A percentile compares a stretch with the other conserved stretches of the same genome.
phyloP scores from a whole-genome alignment of 37 sponge, comb jelly and placozoan genomes.

The Bolinopsis microptera region DNA sequence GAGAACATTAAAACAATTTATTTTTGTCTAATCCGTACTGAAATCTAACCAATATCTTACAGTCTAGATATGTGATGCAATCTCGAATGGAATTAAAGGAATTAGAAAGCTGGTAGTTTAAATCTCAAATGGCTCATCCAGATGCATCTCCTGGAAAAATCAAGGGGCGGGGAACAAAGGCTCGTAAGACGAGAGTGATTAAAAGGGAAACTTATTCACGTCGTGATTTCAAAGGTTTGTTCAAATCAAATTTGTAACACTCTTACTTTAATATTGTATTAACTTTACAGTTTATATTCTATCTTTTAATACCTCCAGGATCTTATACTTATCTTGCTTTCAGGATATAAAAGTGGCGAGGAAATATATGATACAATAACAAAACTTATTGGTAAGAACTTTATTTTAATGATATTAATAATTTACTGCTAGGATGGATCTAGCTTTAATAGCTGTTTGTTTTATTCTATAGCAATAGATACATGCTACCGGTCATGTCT shows the following conservation, averaged over 20 bases:
- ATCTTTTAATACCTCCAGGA: too few relatives aligned
- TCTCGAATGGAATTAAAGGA: neutral
- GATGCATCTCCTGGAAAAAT: conserved; percentile 26
- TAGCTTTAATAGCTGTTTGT: neutral
- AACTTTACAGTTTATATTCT: neutral
- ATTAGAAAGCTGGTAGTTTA: neutral
- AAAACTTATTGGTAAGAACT: conserved; percentile 8
- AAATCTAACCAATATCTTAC: too few relatives aligned
- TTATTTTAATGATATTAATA: neutral
- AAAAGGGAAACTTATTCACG: conserved; percentile 56
- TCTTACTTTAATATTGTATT: neutral
- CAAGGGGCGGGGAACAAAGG: conserved; percentile 24
- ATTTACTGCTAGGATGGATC: neutral
- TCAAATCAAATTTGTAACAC: too few relatives aligned
- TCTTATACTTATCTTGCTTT: too few relatives aligned
- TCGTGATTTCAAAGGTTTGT: conserved; percentile 58
- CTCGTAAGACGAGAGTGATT: conserved; percentile 38
- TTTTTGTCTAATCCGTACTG: too few relatives aligned
- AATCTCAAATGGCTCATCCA: conserved; percentile 21
- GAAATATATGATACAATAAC: conserved; percentile 41
- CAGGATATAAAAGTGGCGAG: conserved; percentile 55
- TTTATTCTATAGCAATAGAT: too few relatives aligned
- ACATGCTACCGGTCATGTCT: too few relatives aligned
- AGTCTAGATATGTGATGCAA: neutral
- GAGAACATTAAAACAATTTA: too few relatives aligned